These are phyloP conservation scores for Polypedilum vanderplanki DNA, from an alignment of 1,140 invertebrate genomes.

Conservation along the genomic window DNA sequence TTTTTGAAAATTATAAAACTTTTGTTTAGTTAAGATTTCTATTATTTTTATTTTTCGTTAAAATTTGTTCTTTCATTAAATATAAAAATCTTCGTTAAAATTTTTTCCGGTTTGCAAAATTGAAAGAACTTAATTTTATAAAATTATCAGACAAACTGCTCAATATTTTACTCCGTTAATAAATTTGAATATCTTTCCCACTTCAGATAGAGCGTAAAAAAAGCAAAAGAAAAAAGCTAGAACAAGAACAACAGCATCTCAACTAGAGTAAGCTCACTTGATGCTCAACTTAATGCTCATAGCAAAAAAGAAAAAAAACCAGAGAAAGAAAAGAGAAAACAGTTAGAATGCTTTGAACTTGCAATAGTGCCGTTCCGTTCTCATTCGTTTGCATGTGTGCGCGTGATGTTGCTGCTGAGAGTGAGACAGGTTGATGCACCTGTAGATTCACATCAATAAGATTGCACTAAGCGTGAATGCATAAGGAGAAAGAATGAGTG, in stretches of 20 bases:
- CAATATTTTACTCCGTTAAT: too few species aligned
- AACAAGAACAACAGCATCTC: background rate
- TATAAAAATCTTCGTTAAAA: too few species aligned
- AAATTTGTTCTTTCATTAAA: too few species aligned
- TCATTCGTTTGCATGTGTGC: background rate
- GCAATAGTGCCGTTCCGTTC: background rate
- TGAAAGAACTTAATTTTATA: too few species aligned
- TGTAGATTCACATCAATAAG: background rate
- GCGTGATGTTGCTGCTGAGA: background rate
- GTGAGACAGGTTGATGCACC: background rate
- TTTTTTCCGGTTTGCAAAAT: too few species aligned
- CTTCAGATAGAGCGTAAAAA: too few species aligned
- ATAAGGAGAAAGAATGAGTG: background rate
- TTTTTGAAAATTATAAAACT: too few species aligned
- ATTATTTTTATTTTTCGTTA: too few species aligned
- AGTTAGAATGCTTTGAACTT: slow-evolving; percentile 13
- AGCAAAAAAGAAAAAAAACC: background rate
- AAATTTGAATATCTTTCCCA: too few species aligned
- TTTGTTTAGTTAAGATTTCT: too few species aligned
- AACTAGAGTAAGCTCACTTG: background rate
- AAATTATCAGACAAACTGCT: too few species aligned
- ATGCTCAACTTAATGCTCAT: background rate
- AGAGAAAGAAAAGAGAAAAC: background rate
- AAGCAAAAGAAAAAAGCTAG: too few species aligned
- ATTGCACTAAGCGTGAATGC: background rate